Base-by-base conservation (phyloP, 1,140 invertebrate species). In the Papilio polyxenes region DNA sequence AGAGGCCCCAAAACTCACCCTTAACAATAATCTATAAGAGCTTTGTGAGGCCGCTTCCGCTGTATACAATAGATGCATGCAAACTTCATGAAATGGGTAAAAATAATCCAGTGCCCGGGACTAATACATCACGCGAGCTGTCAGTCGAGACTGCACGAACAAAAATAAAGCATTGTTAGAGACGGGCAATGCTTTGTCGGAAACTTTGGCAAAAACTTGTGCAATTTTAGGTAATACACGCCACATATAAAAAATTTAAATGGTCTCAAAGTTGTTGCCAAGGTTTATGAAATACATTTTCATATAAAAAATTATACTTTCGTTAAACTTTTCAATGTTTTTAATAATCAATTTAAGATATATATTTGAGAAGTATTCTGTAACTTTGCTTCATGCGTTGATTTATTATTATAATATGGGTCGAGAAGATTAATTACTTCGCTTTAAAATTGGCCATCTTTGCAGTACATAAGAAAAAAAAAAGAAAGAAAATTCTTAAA, bases 111-210 rank as follows among this genome's bases (percentile, higher is more conserved):
- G 89, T 88, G 84, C 87, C 88, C 86, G 81, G 87, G 87, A 83
- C 91, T 89, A 94, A 94, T 94, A 94, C 93, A 93, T 94, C 93
- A 94, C 91, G 91, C 88, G 88, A 92, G 91, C 92, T 94, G 93
- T 92, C 93, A 93, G 92, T 89, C 78, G 87, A 89, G 89, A 93
- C 93, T 92, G 91, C 92, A 94, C 89, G 89, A 92, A 92, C 92
- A 92, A 92, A 94, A 94, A 94, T 94, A 94, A 87, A 88, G 89
- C 86, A 93, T 94, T 94, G 93, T 94, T 88, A 87, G 81, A 81
- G 85, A 89, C 83, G 85, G 84, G 83, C 87, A 62, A 82, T 75
- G 88, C 89, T 93, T 92, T 93, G 92, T 92, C 85, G 86, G 83
- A 89, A 92, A 92, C 87, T 93, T 94, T 87, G 82, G 87, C 87